Conservation (phyloP, 2,888 invertebrate genomes). For the Agrochola macilenta region DNA sequence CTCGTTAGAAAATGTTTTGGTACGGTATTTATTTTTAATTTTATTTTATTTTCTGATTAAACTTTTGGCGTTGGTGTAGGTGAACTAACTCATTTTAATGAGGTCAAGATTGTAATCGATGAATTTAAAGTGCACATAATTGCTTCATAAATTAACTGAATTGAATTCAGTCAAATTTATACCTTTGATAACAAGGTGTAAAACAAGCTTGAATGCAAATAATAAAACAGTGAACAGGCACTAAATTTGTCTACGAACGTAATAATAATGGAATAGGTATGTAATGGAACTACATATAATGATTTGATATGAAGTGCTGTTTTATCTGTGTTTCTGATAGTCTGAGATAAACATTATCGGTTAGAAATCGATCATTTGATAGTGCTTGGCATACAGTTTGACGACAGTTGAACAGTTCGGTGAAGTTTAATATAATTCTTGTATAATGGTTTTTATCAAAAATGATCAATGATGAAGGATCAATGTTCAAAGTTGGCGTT, state of each 20-base stretch:
- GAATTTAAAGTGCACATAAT: constrained; percentile 51
- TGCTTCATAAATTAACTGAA: constrained; percentile 45
- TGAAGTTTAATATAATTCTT: constrained; percentile 49
- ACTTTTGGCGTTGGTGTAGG: constrained; percentile 56
- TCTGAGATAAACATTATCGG: constrained; percentile 44
- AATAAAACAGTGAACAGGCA: constrained; percentile 30
- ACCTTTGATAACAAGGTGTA: constrained; percentile 45
- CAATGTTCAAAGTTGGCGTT: constrained; percentile 64
- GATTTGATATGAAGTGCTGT: constrained; percentile 44
- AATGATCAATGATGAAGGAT: constrained; percentile 62
- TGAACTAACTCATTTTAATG: constrained; percentile 61
- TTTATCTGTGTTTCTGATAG: constrained; percentile 58
- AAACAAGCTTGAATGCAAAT: constrained; percentile 49
- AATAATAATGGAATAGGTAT: constrained; percentile 35
- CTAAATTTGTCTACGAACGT: constrained; percentile 29
- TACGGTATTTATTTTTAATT: constrained; percentile 84
- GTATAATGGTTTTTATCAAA: constrained; percentile 66
- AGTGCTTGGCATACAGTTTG: constrained; percentile 33
- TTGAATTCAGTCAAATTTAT: constrained; percentile 45
- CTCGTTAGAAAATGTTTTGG: constrained; percentile 91
- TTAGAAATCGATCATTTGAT: constrained; percentile 57
- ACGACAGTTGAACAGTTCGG: constrained; percentile 45
- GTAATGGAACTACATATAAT: constrained; percentile 54
- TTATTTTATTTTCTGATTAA: constrained; percentile 65
- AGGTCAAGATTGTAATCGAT: constrained; percentile 54